Base-by-base conservation (phyloP, 2,797 vertebrate genomes). In the Sphenopsis melanotis region DNA sequence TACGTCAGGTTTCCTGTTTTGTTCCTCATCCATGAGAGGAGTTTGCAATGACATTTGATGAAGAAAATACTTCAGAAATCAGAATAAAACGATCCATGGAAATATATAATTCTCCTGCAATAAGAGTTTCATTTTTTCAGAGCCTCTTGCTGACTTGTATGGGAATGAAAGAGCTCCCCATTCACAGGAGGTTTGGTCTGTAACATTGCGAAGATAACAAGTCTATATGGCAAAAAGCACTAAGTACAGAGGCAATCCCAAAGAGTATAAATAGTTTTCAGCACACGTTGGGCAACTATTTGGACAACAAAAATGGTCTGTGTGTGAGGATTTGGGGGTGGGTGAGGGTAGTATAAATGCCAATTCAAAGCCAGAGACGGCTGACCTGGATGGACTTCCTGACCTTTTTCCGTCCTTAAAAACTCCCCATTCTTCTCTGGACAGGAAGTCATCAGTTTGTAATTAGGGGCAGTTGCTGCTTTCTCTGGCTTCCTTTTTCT, bases 271-370 rank as follows among this genome's bases (percentile, higher is more conserved):
- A 97, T 97, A 97, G 97, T 95, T 85, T 95, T 92, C 96, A 97
- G 95, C 97, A 97, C 92, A 95, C 93, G 94, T 95, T 96, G 95
- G 90, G 96, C 95, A 97, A 96, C 95, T 97, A 97, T 97, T 97
- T 97, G 95, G 94, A 97, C 96, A 95, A 95, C 95, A 97, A 97
- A 98, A 98, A 97, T 97, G 96, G 91, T 88, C 96, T 97, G 68
- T 97, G 92, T 96, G n/a, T 8, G 11, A 78, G 52, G 80, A 53
- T 76, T 64, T 93, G 88, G 85, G 84, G 50, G 81, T 89, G 95
- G 90, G 89, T 94, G 80, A 87, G 91, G 65, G 90, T 89, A 95
- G 78, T 66, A 97, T 61, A 95, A 95, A 83, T 95, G 93, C 94
- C 97, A 97, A 96, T 95, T 97, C 95, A 97, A 94, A 94, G 81